Conservation (phyloP, 2,113 vertebrate species). For the Boleophthalmus pectinirostris region DNA sequence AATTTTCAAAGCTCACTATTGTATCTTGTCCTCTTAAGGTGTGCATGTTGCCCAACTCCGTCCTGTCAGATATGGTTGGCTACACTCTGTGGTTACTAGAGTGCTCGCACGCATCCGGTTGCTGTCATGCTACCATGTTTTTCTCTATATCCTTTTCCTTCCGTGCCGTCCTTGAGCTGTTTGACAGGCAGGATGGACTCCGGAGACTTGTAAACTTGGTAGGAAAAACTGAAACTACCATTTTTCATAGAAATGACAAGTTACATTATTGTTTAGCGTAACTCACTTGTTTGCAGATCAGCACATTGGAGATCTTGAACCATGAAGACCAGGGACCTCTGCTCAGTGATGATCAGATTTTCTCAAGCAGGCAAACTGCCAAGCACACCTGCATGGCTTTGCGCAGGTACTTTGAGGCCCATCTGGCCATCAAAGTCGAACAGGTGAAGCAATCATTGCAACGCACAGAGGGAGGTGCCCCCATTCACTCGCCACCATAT, state of each 20-base stretch:
- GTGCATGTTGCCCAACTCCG: constrained; percentile 89
- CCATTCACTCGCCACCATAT: constrained; percentile 92
- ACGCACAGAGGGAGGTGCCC: constrained; percentile 93
- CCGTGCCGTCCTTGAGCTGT: constrained; percentile 94
- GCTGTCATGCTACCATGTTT: constrained; percentile 99
- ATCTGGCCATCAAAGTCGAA: constrained; percentile 96
- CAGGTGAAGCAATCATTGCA: constrained; percentile 98
- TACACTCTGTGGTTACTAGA: constrained; percentile 98
- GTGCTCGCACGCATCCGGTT: constrained; percentile 97
- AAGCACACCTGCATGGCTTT: constrained; percentile 99
- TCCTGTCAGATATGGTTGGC: constrained; percentile 93
- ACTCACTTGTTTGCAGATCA: constrained; percentile 82
- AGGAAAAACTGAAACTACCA: constrained; percentile 14
- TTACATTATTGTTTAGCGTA: not conserved
- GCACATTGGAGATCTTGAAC: constrained; percentile 97
- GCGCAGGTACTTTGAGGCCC: constrained; percentile 96
- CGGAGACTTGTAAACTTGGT: constrained; percentile 95
- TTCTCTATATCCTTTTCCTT: constrained; percentile 99
- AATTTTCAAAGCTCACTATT: constrained; percentile 23
- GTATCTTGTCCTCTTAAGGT: constrained; percentile 44
- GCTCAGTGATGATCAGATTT: constrained; percentile 97
- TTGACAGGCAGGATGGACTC: constrained; percentile 95
- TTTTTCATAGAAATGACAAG: constrained; percentile 3
- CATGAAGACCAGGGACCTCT: constrained; percentile 95
- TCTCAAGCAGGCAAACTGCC: constrained; percentile 97